Base-by-base conservation (phyloP, 2,888 invertebrate species). In the Ichneumon xanthorius region DNA sequence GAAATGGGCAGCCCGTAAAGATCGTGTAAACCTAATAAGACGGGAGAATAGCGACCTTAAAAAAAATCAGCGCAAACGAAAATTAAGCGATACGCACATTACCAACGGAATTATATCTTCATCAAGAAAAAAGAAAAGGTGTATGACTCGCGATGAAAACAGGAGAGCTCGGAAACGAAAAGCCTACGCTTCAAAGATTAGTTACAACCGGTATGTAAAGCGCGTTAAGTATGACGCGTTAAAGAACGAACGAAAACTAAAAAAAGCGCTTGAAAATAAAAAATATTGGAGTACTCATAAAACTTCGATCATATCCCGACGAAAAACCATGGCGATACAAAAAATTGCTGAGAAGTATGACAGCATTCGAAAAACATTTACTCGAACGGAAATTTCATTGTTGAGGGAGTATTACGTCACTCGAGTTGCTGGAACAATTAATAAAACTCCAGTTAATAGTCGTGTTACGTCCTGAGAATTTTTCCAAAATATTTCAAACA, bases 1-100 rank as follows among this genome's bases (percentile, higher is more conserved):
- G 63, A 63, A 63, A 63, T 63, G 33, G 63, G 33, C 33, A n/a
- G n/a, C 33, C n/a, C 63, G 33, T 33, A 33, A 63, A 16, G 33
- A 63, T 4, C 30, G 33, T 16, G 63, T 33, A 4, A 63, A 63
- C 4, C 5, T 4, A 63, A 0, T 16, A 5, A 63, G 33, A 16
- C 63, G 63, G 16, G 1, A 63, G 1, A 63, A 63, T n/a, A 16
- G 4, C 4, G 30, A 1, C 14, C 19, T 33, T 11, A 9, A 30
- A 33, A 33, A 14, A n/a, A 33, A 33, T 33, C 4, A 33, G 30
- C 63, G 16, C 0, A 63, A 63, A 63, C 63, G 33, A 0, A 6
- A 63, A 33, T 16, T 4, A 33, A 63, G 16, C 5, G 33, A 33
- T 30, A 0, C 0, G 11, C 0, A 16, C n/a, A 33, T 1, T 16